Conservation (phyloP, 2,888 invertebrate species). For the Eubasilissa splendida region DNA sequence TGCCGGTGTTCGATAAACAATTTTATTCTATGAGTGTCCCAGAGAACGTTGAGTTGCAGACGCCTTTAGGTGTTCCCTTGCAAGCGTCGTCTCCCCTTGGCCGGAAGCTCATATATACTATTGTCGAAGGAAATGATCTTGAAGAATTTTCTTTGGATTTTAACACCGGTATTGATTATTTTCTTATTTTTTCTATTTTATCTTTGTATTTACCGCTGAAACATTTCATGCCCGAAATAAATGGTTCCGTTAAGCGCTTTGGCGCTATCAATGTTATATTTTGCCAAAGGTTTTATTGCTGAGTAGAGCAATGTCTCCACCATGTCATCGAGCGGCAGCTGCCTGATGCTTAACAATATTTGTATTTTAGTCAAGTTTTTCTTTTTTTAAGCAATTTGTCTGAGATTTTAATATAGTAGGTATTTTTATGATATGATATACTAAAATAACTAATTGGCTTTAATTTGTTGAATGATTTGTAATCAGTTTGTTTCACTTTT, state of each 20-base stretch:
- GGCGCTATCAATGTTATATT: not conserved
- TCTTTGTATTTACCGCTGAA: not conserved
- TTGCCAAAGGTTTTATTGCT: slow-evolving; percentile 7
- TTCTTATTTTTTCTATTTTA: not conserved
- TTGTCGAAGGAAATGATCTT: slow-evolving; percentile 85
- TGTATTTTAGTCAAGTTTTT: slow-evolving; percentile 21
- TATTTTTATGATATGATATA: slow-evolving; percentile 27
- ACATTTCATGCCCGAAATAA: not conserved
- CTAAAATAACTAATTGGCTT: slow-evolving; percentile 49
- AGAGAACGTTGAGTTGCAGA: slow-evolving; percentile 87
- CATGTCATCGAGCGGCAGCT: not conserved
- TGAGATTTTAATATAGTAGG: slow-evolving; percentile 23
- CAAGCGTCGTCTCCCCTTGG: slow-evolving; percentile 90
- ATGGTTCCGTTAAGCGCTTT: not conserved
- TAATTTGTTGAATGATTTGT: slow-evolving; percentile 38
- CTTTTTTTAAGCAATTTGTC: not conserved
- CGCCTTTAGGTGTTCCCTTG: slow-evolving; percentile 85
- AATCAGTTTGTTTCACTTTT: slow-evolving; percentile 5
- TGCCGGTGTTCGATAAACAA: slow-evolving; percentile 94
- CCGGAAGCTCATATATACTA: slow-evolving; percentile 93
- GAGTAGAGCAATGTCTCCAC: slow-evolving; percentile 13
- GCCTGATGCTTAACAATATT: slow-evolving; percentile 10
- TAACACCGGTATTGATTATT: slow-evolving; percentile 83
- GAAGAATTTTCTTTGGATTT: slow-evolving; percentile 94
- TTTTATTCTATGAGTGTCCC: slow-evolving; percentile 86